phyloP scores from a whole-genome alignment of 2,113 vertebrate species.

The Carassius auratus region DNA sequence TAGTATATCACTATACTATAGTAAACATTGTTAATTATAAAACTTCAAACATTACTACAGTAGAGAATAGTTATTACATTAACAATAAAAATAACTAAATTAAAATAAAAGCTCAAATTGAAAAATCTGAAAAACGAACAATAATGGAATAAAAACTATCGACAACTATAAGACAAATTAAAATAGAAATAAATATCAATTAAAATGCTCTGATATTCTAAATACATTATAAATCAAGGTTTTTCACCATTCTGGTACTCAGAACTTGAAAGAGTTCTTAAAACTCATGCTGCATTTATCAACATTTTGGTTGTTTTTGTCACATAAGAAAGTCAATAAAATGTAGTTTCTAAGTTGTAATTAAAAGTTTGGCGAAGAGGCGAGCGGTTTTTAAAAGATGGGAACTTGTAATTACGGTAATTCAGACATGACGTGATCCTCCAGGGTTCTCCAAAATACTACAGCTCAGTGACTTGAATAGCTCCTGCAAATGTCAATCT shows the following conservation, averaged over 20 bases:
- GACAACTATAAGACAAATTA: too few species aligned
- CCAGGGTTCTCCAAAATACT: background rate
- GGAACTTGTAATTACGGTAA: conserved; percentile 2
- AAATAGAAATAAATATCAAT: too few species aligned
- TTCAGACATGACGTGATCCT: background rate
- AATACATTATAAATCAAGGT: too few species aligned
- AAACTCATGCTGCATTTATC: background rate
- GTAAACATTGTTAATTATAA: too few species aligned
- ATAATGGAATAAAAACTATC: too few species aligned
- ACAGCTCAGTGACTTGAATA: background rate
- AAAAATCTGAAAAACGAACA: too few species aligned
- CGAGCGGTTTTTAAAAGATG: background rate
- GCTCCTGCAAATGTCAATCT: background rate
- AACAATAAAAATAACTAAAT: too few species aligned
- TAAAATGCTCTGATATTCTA: too few species aligned
- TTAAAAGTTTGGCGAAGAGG: background rate
- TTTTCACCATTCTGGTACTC: background rate
- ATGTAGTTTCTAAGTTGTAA: background rate
- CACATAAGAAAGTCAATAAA: background rate
- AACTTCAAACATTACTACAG: too few species aligned
- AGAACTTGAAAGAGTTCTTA: background rate
- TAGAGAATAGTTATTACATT: too few species aligned
- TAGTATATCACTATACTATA: too few species aligned
- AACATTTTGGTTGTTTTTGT: background rate
- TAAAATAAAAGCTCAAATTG: too few species aligned